A percentile compares a stretch with the other conserved stretches of the same genome.
Evolutionary conservation across 2,113 vertebrate genomes (phyloP).

Genomic region (Furnarius figulus): DNA sequence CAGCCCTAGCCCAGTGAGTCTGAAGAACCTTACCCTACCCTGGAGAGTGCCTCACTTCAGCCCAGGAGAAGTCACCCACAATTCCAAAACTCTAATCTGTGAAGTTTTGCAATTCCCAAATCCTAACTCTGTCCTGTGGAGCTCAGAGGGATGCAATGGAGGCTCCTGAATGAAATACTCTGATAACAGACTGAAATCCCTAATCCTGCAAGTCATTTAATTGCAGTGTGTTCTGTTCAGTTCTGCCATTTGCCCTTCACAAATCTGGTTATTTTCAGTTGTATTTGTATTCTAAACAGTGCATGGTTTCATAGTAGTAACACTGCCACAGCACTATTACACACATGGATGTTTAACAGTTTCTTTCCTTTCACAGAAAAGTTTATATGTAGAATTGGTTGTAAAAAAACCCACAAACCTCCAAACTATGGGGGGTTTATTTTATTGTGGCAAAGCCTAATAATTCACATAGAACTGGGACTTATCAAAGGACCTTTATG

Average conservation of each 20-base stretch:
- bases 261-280: background rate
- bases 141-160: background rate
- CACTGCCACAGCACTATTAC: background rate
- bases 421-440: background rate
- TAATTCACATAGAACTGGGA: slow-evolving; percentile 25
- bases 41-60: background rate
- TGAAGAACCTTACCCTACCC: background rate
- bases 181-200: background rate
- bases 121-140: background rate
- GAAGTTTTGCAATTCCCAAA: background rate
- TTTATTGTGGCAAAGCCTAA: slow-evolving; percentile 39
- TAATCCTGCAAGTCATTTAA: background rate
- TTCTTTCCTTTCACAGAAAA: background rate
- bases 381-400: background rate
- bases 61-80: background rate
- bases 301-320: background rate
- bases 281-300: background rate
- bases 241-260: background rate
- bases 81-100: background rate
- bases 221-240: background rate
- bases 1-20: background rate
- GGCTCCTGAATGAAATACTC: background rate
- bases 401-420: background rate
- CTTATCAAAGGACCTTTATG: slow-evolving; percentile 50
- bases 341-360: background rate